Evolutionary conservation across 2,888 invertebrate genomes (phyloP).

Genomic region (Apoda limacodes): DNA sequence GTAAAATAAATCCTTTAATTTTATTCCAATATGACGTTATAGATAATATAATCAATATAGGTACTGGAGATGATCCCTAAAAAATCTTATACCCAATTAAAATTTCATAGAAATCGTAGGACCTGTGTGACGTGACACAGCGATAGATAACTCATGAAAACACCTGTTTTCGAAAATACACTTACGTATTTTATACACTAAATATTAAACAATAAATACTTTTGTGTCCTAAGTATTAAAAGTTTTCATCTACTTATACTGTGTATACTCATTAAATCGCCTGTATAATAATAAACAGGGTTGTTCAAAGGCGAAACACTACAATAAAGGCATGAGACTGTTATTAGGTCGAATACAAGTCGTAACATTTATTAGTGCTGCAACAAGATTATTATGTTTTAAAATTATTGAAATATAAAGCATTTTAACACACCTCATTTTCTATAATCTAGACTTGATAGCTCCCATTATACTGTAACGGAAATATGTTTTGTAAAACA

Average conservation of each 20-base stretch:
- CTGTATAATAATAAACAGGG: conserved; percentile 13
- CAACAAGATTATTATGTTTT: conserved; percentile 10
- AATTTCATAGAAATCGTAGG: no score
- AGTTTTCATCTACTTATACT: conserved; percentile 4
- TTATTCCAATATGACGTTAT: no score
- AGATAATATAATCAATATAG: no score
- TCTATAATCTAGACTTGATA: conserved; percentile 4
- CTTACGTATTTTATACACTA: no score
- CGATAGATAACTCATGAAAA: no score
- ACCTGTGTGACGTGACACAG: no score
- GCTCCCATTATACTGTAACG: background rate
- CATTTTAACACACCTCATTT: conserved; percentile 7
- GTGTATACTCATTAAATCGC: conserved; percentile 3
- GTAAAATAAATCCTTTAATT: no score
- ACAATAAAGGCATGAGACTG: conserved; percentile 4
- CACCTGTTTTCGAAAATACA: no score
- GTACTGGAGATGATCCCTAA: no score
- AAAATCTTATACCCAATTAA: no score
- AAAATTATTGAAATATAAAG: conserved; percentile 8
- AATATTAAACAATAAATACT: background rate
- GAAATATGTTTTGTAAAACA: no score
- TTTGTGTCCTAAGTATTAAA: conserved; percentile 1
- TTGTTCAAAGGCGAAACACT: conserved; percentile 11
- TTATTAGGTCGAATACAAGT: conserved; percentile 12
- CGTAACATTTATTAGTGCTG: conserved; percentile 8